These are phyloP conservation scores for Cuniculus paca DNA, from an alignment of 2,797 vertebrate species.

Conservation along the genomic window DNA sequence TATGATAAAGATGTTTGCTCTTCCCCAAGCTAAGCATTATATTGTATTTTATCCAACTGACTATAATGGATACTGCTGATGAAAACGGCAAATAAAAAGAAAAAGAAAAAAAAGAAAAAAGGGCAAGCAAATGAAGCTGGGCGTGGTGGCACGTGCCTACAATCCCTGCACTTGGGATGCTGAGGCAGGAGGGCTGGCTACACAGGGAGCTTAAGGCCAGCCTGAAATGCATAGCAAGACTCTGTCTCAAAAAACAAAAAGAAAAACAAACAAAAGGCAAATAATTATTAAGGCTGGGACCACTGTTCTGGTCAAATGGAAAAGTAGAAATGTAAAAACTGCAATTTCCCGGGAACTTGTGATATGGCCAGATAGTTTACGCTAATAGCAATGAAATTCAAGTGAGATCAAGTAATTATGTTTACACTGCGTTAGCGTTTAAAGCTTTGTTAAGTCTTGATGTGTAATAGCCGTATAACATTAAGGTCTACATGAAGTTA, in stretches of 20 bases:
- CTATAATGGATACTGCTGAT: background rate
- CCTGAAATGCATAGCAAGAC: background rate
- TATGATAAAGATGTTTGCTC: background rate
- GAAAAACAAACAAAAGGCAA: background rate
- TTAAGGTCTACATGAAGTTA: constrained; percentile 43
- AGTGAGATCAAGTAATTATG: background rate
- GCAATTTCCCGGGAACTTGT: constrained; percentile 7
- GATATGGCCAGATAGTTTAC: background rate
- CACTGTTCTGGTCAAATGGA: background rate
- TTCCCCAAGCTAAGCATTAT: background rate
- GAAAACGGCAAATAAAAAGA: background rate
- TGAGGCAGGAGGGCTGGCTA: background rate
- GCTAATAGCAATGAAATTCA: background rate
- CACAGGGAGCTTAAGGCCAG: background rate
- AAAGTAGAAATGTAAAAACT: background rate
- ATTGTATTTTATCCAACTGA: background rate
- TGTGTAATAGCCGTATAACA: background rate
- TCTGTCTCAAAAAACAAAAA: background rate
- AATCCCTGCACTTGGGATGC: background rate
- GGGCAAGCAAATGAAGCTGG: background rate
- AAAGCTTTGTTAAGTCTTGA: constrained; percentile 46
- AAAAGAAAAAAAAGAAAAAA: background rate
- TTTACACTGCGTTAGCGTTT: background rate
- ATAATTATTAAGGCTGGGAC: background rate
- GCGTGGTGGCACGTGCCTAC: background rate